These are phyloP conservation scores for Oenanthe melanoleuca DNA, from an alignment of 2,113 vertebrate genomes.

Conservation along the genomic window DNA sequence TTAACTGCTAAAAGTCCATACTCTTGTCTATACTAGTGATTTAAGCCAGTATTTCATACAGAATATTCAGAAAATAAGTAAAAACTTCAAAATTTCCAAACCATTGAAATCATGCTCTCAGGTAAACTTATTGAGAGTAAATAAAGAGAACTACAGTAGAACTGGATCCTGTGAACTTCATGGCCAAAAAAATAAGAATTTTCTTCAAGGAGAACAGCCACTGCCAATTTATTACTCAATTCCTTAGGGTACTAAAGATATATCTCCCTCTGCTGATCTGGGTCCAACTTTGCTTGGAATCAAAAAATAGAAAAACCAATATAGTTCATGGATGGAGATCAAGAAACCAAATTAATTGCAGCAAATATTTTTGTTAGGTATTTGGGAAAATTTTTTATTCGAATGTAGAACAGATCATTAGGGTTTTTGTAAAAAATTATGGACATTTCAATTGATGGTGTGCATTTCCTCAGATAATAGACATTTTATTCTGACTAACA, in stretches of 20 bases:
- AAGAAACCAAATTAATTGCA: background rate
- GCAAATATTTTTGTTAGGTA: background rate
- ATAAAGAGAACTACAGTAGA: background rate
- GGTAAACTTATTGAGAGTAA: background rate
- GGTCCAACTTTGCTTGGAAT: background rate
- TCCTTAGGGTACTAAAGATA: background rate
- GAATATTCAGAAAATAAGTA: background rate
- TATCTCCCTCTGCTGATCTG: background rate
- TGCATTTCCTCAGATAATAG: background rate
- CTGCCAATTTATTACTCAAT: background rate
- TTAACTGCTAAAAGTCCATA: background rate
- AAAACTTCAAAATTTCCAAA: background rate
- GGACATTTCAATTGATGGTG: background rate
- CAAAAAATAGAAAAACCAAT: background rate
- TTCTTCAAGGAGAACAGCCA: background rate
- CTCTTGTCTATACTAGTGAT: background rate
- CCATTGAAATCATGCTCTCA: background rate
- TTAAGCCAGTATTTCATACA: background rate
- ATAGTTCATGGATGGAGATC: background rate
- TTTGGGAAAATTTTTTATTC: background rate
- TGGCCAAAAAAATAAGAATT: background rate
- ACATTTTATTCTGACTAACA: background rate
- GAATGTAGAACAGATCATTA: background rate
- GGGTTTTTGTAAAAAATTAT: background rate
- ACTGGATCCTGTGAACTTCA: background rate